Evolutionary conservation across 2,797 vertebrate genomes (phyloP).

Genomic region (Mus minutoides): DNA sequence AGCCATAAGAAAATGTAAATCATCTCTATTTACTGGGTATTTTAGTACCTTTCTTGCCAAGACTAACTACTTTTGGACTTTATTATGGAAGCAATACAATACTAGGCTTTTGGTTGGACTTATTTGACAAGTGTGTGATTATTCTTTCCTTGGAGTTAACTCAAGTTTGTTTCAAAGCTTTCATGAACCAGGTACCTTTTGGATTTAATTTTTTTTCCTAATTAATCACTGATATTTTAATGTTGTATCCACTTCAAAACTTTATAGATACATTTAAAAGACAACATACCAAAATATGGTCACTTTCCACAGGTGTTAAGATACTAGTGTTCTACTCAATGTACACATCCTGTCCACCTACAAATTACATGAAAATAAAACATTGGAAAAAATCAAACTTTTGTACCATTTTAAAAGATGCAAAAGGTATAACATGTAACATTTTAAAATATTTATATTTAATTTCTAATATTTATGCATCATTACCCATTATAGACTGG

Average conservation of each 20-base stretch:
- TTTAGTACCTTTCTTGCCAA: neutral
- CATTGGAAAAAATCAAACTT: neutral
- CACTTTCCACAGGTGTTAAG: neutral
- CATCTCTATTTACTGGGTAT: neutral
- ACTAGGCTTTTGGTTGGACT: neutral
- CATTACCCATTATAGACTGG: neutral
- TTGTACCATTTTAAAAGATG: neutral
- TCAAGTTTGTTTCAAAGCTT: neutral
- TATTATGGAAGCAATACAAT: neutral
- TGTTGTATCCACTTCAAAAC: neutral
- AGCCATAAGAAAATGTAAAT: neutral
- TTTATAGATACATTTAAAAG: neutral
- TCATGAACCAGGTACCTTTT: too few relatives aligned
- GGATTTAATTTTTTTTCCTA: too few relatives aligned
- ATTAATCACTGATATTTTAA: neutral
- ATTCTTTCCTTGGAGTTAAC: neutral
- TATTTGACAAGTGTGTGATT: neutral
- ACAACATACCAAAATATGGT: neutral
- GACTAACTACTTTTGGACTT: neutral
- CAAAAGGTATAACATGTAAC: neutral
- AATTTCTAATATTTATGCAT: neutral
- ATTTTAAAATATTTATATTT: neutral
- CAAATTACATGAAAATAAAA: slow-evolving; percentile 2
- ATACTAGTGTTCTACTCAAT: neutral
- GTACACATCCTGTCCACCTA: neutral